Base-by-base conservation (phyloP, 2,113 vertebrate genomes). In the Conger conger region DNA sequence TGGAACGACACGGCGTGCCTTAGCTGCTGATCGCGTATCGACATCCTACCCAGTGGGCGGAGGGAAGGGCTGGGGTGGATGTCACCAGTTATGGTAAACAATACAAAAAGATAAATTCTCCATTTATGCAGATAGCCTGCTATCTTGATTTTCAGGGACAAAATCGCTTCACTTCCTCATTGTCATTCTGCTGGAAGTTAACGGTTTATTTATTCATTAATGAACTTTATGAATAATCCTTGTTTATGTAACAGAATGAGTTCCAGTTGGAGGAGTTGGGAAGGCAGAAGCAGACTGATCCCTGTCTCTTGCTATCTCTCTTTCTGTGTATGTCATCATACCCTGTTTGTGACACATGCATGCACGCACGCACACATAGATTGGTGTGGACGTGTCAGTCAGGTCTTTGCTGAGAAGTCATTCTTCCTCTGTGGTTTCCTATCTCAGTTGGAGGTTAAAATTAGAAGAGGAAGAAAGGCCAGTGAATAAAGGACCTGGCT, bases 21-120 rank as follows among this genome's bases (percentile, higher is more conserved):
- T 38, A 38, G 81, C 57, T 42, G 57, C 81, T 68, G 16, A 82
- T 82, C 8, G 20, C 5, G 36, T 73, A 82, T 68, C 73, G 54
- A 82, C 54, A 30, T n/a, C 18, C 57, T 38, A 33, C 20, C 1
- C 37, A 80, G 79, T 45, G 79, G 42, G 27, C 27, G 42, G 42
- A 40, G 79, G n/a, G 79, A 50, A 4, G 7, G 40, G 38, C 40
- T 17, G 36, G 40, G 40, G 40, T 35, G 60, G 9, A 68, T 30
- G 11, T 30, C 40, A 23, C 20, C 73, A 35, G 40, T 73, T 73
- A n/a, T 27, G 38, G 81, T 42, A 27, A 42, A 42, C 5, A 27
- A 42, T 42, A 36, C 4, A 42, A 80, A 27, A 42, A 80, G 0
- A 80, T 45, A 42, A 16, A 82, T 82, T 27, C 30, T 40, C 57